These are phyloP conservation scores for Branchellion lobata DNA, from an alignment of 2,888 invertebrate genomes.

Conservation along the genomic window DNA sequence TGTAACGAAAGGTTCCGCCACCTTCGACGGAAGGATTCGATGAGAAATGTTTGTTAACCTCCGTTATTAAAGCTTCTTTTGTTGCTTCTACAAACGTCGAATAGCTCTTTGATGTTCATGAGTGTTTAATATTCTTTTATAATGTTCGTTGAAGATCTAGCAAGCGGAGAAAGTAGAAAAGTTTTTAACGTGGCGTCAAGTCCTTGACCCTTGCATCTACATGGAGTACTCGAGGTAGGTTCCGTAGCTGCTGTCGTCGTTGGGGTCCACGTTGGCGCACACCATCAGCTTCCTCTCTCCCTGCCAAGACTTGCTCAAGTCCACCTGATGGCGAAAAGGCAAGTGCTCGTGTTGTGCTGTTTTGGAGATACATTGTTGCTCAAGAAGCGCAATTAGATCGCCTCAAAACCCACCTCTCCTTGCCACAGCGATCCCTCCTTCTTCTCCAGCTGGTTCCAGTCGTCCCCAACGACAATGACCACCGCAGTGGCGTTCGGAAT, in stretches of 20 bases:
- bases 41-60: no score
- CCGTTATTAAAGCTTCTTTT: no score
- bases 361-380: no score
- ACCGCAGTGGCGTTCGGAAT: slow-evolving; percentile 61
- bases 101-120: no score
- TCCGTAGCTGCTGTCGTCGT: slow-evolving; percentile 59
- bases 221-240: slow-evolving; percentile 60
- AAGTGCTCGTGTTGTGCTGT: slow-evolving; percentile 31
- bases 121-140: no score
- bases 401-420: slow-evolving; percentile 58
- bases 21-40: no score
- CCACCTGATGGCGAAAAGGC: slow-evolving; percentile 50
- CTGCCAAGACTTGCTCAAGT: slow-evolving; percentile 56
- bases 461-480: slow-evolving; percentile 60
- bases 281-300: slow-evolving; percentile 57
- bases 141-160: neutral
- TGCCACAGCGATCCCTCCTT: slow-evolving; percentile 55
- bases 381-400: no score
- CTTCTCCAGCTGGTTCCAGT: slow-evolving; percentile 60
- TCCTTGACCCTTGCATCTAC: no score
- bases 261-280: slow-evolving; percentile 61
- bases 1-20: no score
- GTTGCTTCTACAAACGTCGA: no score
- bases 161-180: slow-evolving; percentile 59
- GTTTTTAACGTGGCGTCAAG: slow-evolving; percentile 57